These are phyloP conservation scores for Melierax canorus DNA, from an alignment of 2,113 vertebrate species.

Conservation along the genomic window DNA sequence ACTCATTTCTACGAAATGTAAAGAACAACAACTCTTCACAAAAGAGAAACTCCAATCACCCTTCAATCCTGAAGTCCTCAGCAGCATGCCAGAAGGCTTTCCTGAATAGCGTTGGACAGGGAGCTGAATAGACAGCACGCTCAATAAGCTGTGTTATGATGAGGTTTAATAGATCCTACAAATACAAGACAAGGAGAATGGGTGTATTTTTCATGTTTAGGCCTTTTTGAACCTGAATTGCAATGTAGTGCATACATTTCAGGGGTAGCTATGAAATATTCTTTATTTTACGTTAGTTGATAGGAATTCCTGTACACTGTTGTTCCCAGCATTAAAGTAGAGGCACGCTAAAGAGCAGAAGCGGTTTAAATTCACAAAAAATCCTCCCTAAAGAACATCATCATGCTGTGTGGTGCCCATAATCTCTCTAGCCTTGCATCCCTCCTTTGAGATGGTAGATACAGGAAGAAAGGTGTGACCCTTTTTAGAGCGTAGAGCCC, in stretches of 20 bases:
- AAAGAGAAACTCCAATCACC: background rate
- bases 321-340: background rate
- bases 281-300: background rate
- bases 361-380: background rate
- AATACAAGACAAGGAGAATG: background rate
- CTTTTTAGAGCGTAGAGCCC: background rate
- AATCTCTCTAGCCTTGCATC: background rate
- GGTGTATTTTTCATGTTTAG: background rate
- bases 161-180: background rate
- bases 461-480: background rate
- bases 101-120: background rate
- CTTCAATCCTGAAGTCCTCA: background rate
- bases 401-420: no score
- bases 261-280: background rate
- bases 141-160: background rate
- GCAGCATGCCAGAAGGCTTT: background rate
- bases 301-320: background rate
- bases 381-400: fast-evolving
- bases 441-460: background rate
- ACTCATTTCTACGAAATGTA: background rate
- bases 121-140: background rate
- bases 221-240: background rate
- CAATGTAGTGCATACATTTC: background rate
- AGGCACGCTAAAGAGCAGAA: background rate
- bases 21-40: background rate